These are phyloP conservation scores for Cyphomyrus plagiostoma DNA, from an alignment of 2,113 vertebrate genomes.

Conservation along the genomic window DNA sequence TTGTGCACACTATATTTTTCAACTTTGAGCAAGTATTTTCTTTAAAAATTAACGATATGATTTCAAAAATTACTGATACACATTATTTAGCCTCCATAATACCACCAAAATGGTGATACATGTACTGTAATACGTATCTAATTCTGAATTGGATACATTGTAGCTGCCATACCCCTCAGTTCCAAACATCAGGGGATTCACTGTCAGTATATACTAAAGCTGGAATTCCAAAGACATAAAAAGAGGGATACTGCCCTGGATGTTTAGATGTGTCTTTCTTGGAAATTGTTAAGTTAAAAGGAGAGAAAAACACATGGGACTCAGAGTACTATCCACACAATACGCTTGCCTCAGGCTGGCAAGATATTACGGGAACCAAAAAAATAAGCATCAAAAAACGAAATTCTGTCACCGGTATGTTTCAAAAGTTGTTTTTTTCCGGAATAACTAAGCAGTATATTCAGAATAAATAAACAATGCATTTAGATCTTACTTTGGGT, in stretches of 20 bases:
- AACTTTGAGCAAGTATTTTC: background rate
- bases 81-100: background rate
- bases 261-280: background rate
- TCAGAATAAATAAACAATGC: background rate
- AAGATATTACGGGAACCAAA: background rate
- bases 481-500: background rate
- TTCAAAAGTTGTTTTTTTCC: background rate
- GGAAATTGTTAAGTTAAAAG: conserved; percentile 9
- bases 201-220: background rate
- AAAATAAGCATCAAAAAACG: background rate
- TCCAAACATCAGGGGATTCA: background rate
- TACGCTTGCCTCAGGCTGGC: background rate
- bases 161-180: background rate
- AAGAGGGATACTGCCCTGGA: background rate
- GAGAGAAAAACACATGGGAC: background rate
- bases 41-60: background rate
- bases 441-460: background rate
- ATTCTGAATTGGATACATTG: background rate
- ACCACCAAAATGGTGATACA: background rate
- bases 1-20: background rate
- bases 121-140: background rate
- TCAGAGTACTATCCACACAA: background rate
- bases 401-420: background rate
- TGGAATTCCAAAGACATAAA: background rate
- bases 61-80: background rate